phyloP scores from a whole-genome alignment of 1,140 invertebrate genomes.

The Gryllus bimaculatus region DNA sequence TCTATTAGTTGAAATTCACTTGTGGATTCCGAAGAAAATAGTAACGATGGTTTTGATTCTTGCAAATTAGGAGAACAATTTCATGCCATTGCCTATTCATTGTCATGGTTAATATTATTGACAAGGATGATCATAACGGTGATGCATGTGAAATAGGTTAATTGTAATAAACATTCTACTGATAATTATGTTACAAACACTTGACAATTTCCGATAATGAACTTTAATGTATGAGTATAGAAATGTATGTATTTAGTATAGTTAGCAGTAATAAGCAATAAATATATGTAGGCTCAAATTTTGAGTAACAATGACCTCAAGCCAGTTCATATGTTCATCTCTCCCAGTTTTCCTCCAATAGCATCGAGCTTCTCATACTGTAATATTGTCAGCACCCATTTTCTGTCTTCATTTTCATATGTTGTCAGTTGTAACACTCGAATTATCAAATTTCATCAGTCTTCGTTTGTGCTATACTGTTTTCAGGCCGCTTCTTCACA shows the following conservation, averaged over 20 bases:
- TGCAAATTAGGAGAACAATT: too few species aligned
- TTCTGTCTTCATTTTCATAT: constrained; percentile 97
- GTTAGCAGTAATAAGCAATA: too few species aligned
- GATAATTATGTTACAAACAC: background rate
- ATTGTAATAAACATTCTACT: background rate
- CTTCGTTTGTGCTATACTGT: constrained; percentile 88
- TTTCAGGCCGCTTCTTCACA: constrained; percentile 88
- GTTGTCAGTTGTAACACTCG: constrained; percentile 94
- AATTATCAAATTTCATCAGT: constrained; percentile 97
- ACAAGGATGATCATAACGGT: too few species aligned
- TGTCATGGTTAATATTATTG: too few species aligned
- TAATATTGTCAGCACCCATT: constrained; percentile 90
- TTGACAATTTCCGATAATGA: background rate
- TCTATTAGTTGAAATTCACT: too few species aligned
- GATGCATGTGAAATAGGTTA: too few species aligned
- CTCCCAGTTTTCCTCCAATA: constrained; percentile 82
- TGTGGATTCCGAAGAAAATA: too few species aligned
- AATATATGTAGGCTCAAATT: too few species aligned
- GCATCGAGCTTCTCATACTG: constrained; percentile 85
- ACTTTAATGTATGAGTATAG: too few species aligned
- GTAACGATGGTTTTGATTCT: too few species aligned
- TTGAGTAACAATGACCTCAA: constrained; percentile 43
- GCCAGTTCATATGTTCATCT: constrained; percentile 88
- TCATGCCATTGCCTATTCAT: too few species aligned
- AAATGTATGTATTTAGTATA: too few species aligned